Base-by-base conservation (phyloP, 1,140 invertebrate species). In the Drosophila seguyi region DNA sequence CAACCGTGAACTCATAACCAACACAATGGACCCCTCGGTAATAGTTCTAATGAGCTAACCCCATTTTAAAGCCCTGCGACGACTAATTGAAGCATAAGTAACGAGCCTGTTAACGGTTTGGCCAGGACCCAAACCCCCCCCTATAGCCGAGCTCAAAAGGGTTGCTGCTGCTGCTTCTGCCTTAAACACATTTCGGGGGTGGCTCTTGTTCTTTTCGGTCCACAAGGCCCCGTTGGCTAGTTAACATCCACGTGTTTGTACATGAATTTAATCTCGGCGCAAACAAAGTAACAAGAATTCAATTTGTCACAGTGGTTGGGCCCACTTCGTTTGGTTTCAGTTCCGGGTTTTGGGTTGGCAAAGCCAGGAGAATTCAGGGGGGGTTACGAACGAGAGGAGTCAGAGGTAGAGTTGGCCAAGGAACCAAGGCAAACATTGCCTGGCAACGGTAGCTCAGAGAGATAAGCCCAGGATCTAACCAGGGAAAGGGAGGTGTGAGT, bases 231-330 rank as follows among this genome's bases (percentile, higher is more conserved):
- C 36, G 27, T 47, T 57, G 44, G 84, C 62, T 80, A 80, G 72
- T 78, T 88, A 84, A 72, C 80, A 84, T 67, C 62, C 84, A 84
- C 76, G 80, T 83, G 84, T 63, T 77, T 68, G 67, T 58, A 78
- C 85, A 85, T 59, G 81, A 81, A 79, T 85, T 90, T 90, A 90
- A 90, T 90, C 85, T 85, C 77, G 78, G 75, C 81, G 65, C 86
- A 90, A 90, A 85, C 77, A 90, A 90, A 90, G 81, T 79, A 90
- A 81, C 86, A 90, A 85, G 86, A 90, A 90, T 90, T 90, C 85
- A 90, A 90, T 90, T 90, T 90, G 85, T 90, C 85, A 90, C 85
- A 90, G 85, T 80, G 84, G 84, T 90, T 88, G 76, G 63, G 29
- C 45, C 47, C 36, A 41, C 11, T 41, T 65, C 68, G 25, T 50